A percentile compares a stretch with the other conserved stretches of the same genome.
These are phyloP conservation scores for Peromyscus leucopus DNA, from an alignment of 2,113 vertebrate species.

Conservation along the genomic window DNA sequence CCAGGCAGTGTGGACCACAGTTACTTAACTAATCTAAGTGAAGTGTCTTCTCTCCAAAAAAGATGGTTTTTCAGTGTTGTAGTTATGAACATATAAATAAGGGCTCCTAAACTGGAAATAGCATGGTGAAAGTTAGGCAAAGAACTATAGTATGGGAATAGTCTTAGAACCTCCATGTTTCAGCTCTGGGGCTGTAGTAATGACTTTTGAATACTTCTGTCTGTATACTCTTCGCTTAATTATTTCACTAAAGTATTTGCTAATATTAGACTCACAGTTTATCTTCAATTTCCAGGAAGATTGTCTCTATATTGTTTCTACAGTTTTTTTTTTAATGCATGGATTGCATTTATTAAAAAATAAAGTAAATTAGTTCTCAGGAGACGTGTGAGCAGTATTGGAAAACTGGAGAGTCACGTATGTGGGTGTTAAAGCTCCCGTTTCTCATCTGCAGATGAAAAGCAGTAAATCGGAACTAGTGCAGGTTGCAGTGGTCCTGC, in stretches of 20 bases:
- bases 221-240: not conserved
- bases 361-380: constrained; percentile 69
- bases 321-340: constrained; percentile 46
- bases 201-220: constrained; percentile 28
- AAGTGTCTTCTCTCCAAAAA: not conserved
- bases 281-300: constrained; percentile 38
- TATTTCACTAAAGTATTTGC: constrained; percentile 8
- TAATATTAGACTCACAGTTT: constrained; percentile 15
- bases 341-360: constrained; percentile 72
- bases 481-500: constrained; percentile 85
- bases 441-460: constrained; percentile 88
- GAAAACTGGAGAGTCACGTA: constrained; percentile 82
- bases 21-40: constrained; percentile 14
- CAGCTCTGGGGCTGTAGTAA: not conserved
- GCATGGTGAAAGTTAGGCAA: constrained; percentile 45
- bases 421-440: constrained; percentile 84
- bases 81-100: constrained; percentile 13
- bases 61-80: not conserved
- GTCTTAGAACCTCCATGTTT: constrained; percentile 17
- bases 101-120: constrained; percentile 34
- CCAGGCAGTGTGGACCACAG: not conserved
- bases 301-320: constrained; percentile 43
- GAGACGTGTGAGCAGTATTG: constrained; percentile 80
- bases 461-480: constrained; percentile 87
- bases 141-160: constrained; percentile 30